Evolutionary conservation across 2,797 vertebrate species (phyloP), one percentile per base, ranked within the genome.

Genomic region (Rhinella marina): DNA sequence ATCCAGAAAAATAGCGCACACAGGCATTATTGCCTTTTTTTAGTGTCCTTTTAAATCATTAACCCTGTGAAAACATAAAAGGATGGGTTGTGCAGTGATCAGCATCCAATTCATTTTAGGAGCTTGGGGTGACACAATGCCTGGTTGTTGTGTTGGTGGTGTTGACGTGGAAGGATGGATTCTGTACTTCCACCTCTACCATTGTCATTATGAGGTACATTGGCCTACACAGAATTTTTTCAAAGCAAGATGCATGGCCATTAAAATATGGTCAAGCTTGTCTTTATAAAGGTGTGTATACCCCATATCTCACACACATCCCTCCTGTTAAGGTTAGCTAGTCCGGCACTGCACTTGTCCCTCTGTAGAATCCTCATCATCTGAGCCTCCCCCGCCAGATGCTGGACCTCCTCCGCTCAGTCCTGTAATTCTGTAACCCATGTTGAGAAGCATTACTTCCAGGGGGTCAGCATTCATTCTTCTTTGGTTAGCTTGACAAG

Each of bases 361-460:
- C 91, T 99, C 98, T 1, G 97, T 95, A 96, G 95, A 97, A 94
- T 98, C 97, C 92, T 99, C 98, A 0, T 99, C 98, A 0, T 99
- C 98, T 0, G 98, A 99, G 89, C 96, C 97, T 73, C 93, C 95
- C 21, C 25, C 80, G 29, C 85, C 88, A 84, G 73, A 80, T 1
- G 96, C 95, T 0, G 97, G 93, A 2, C 97, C 97, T 0, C 95
- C 94, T 0, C 97, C 97, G 76, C 96, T 97, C 91, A 99, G 96
- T 92, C 98, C 98, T 0, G 97, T 98, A 94, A 99, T 99, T 92
- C 98, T 95, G 93, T 99, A 99, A 76, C 98, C 98, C 98, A 99
- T 99, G 95, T 99, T 99, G 41, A 99, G 95, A 93, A 99, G 94
- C 98, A 99, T 99, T 90, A 99, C 97, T 92, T 99, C 98, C 93